These are phyloP conservation scores for Plusia festucae DNA, from an alignment of 2,888 invertebrate genomes.

Conservation along the genomic window DNA sequence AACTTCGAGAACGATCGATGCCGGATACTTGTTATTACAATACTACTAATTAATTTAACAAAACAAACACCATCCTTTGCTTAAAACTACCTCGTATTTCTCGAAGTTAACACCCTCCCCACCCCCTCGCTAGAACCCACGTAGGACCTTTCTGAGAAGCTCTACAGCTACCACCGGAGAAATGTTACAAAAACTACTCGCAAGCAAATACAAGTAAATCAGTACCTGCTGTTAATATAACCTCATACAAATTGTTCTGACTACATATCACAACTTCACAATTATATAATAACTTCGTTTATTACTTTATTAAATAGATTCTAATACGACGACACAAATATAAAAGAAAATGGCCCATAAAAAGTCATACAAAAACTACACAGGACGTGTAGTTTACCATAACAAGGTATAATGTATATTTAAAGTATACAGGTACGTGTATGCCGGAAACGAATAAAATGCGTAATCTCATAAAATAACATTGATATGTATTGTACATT, in stretches of 20 bases:
- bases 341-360: background rate
- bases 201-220: background rate
- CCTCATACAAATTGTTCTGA: background rate
- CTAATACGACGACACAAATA: too few relatives aligned
- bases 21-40: conserved; percentile 61
- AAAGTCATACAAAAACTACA: background rate
- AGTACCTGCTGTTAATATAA: background rate
- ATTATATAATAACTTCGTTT: too few relatives aligned
- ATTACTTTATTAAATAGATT: too few relatives aligned
- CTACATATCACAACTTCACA: background rate
- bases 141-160: conserved; percentile 22
- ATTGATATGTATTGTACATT: background rate
- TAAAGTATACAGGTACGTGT: background rate
- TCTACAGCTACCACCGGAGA: conserved; percentile 12
- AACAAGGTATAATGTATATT: background rate
- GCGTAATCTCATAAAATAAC: conserved; percentile 6
- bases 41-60: conserved; percentile 74
- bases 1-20: conserved; percentile 30
- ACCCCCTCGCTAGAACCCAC: background rate
- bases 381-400: background rate
- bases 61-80: conserved; percentile 40
- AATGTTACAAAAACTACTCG: conserved; percentile 6
- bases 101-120: background rate
- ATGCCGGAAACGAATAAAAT: conserved; percentile 1
- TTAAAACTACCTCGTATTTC: conserved; percentile 10